Percentiles rank a stretch among this genome's conserved stretches.
phyloP scores from a whole-genome alignment of 1,140 invertebrate species.

The Lepidostoma basale region DNA sequence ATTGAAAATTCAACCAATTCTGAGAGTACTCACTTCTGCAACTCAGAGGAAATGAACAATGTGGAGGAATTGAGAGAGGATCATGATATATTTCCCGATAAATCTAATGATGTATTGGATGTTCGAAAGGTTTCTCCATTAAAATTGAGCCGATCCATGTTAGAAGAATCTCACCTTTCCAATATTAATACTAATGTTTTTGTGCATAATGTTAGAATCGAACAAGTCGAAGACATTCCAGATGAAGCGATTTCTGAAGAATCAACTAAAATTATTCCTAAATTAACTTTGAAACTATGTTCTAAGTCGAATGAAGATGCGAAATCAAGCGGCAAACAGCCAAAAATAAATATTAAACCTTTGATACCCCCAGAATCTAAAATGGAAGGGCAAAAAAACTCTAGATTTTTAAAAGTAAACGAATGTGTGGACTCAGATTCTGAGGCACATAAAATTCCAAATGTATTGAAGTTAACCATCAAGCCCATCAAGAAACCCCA shows the following conservation, averaged over 20 bases:
- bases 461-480: conserved; percentile 56
- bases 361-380: conserved; percentile 49
- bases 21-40: not conserved
- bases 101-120: conserved; percentile 35
- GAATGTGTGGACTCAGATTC: conserved; percentile 30
- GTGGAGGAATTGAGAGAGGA: not conserved
- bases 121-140: conserved; percentile 35
- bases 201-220: conserved; percentile 3
- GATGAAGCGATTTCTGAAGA: conserved; percentile 20
- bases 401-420: conserved; percentile 32
- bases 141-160: conserved; percentile 20
- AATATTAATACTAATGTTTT: conserved; percentile 17
- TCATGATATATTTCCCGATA: conserved; percentile 15
- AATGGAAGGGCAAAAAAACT: conserved; percentile 31
- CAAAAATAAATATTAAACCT: conserved; percentile 53
- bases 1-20: conserved; percentile 2
- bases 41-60: conserved; percentile 13
- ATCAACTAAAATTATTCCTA: conserved; percentile 30
- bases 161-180: conserved; percentile 26
- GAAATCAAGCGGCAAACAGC: not conserved
- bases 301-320: conserved; percentile 39
- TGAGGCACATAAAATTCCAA: conserved; percentile 46
- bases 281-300: conserved; percentile 36
- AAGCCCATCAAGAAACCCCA: conserved; percentile 55
- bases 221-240: conserved; percentile 19